Percentiles rank a stretch among this genome's conserved stretches.
phyloP scores from a whole-genome alignment of 1,140 invertebrate species.

The silkworm (Bombyx mori) region DNA sequence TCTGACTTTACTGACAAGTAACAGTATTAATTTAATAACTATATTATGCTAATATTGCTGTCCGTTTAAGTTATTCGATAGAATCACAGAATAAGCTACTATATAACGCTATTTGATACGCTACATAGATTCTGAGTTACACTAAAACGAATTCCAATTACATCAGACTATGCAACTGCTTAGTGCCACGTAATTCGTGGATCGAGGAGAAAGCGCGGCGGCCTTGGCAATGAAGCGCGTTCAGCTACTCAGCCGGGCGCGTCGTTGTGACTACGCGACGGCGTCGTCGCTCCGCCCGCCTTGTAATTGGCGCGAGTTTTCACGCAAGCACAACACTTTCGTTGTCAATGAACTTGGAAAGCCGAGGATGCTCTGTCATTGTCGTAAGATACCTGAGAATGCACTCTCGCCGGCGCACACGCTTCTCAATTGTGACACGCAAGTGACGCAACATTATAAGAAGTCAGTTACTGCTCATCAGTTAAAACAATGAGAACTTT shows the following conservation, averaged over 20 bases:
- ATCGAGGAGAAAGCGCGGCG: constrained; percentile 52
- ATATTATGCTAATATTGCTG: too few relatives aligned
- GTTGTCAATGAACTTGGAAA: constrained; percentile 69
- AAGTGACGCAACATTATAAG: constrained; percentile 20
- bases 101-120: too few relatives aligned
- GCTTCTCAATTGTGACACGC: constrained; percentile 33
- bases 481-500: too few relatives aligned
- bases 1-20: too few relatives aligned
- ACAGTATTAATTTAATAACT: too few relatives aligned
- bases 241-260: constrained; percentile 21
- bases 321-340: constrained; percentile 62
- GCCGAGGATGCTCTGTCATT: constrained; percentile 60
- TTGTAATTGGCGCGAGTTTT: constrained; percentile 51
- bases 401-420: constrained; percentile 58
- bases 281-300: constrained; percentile 13
- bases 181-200: constrained; percentile 34
- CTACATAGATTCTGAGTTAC: neutral
- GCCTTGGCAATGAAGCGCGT: constrained; percentile 58
- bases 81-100: too few relatives aligned
- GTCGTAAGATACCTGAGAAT: constrained; percentile 60
- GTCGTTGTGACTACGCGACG: constrained; percentile 19
- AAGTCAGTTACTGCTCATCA: too few relatives aligned
- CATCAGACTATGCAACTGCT: constrained; percentile 49
- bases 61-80: too few relatives aligned
- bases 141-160: constrained; percentile 33